These are phyloP conservation scores for Bettongia penicillata DNA, from an alignment of 2,113 vertebrate species.

Conservation along the genomic window DNA sequence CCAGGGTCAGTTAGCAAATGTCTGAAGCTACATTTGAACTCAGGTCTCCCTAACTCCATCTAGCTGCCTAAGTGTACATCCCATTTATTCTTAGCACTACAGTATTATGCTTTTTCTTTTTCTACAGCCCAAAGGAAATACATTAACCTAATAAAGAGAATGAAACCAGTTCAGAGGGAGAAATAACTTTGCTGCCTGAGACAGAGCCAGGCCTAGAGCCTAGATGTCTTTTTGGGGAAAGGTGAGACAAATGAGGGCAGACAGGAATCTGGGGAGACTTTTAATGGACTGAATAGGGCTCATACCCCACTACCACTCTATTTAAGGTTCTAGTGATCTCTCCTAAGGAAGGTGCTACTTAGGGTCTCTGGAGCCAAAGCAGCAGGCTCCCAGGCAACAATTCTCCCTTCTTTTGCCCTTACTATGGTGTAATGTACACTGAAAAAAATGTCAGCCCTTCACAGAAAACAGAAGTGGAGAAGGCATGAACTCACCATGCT, in stretches of 20 bases:
- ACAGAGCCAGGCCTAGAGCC: neutral
- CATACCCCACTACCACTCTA: neutral
- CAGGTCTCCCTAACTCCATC: neutral
- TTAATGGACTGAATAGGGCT: neutral
- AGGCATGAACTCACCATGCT: constrained; percentile 65
- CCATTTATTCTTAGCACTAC: neutral
- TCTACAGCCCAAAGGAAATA: neutral
- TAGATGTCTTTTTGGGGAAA: neutral
- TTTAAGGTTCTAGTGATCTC: neutral
- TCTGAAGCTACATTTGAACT: neutral
- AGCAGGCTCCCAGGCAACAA: neutral
- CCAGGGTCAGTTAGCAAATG: neutral
- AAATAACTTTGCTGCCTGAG: neutral
- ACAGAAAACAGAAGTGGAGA: neutral
- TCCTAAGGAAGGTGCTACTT: neutral
- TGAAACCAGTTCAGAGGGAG: neutral
- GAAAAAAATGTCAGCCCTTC: neutral
- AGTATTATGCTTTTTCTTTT: neutral
- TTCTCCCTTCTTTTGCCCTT: neutral
- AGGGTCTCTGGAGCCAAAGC: neutral
- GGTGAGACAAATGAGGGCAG: neutral
- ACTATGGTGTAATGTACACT: neutral
- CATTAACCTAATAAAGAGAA: neutral
- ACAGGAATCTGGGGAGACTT: neutral
- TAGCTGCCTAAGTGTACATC: neutral